Base-by-base conservation (phyloP, 2,797 vertebrate genomes). In the Scyliorhinus canicula region DNA sequence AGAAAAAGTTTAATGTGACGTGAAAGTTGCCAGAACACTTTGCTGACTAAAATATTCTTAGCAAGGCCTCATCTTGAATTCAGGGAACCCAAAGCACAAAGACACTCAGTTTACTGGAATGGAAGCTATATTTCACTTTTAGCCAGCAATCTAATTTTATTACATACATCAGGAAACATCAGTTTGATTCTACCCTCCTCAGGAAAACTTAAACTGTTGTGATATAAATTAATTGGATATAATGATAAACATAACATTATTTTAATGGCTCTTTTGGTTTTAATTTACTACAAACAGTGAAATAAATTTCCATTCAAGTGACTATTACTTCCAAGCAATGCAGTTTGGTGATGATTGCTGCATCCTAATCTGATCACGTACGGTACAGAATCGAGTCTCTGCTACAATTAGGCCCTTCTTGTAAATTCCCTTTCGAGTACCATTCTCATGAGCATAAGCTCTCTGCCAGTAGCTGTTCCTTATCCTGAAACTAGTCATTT, bases 371-470 rank as follows among this genome's bases (percentile, higher is more conserved):
- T 3, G 16, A 60, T 91, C 57, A 91, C n/a, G 6, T 44, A 91
- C 16, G 40, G 60, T 93, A 65, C n/a, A 65, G 44, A 93, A 67
- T 93, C 31, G 67, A 44, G 60, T 24, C 90, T 93, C 60, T 93
- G 65, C 57, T 9, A 44, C 60, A 93, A 65, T 67, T 91, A 63
- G 60, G 28, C 44, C n/a, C 31, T 93, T 93, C 60, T 93, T 67
- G 90, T 65, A 93, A 93, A 40, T 93, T 93, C n/a, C 40, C 9
- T 86, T 93, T 65, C 40, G 21, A 67, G 90, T 93, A 24, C 60
- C 19, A 93, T 40, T 40, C 40, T 57, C 90, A 60, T n/a, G 0
- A 60, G 52, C 44, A 26, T 86, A 86, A 86, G 50, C 84, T 31
- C 28, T 55, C 21, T 65, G 40, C 90, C 90, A 67, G 90, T 65